A percentile compares a stretch with the other conserved stretches of the same genome.
Conservation (phyloP, 2,888 invertebrate species). For the Perdita meconis region DNA sequence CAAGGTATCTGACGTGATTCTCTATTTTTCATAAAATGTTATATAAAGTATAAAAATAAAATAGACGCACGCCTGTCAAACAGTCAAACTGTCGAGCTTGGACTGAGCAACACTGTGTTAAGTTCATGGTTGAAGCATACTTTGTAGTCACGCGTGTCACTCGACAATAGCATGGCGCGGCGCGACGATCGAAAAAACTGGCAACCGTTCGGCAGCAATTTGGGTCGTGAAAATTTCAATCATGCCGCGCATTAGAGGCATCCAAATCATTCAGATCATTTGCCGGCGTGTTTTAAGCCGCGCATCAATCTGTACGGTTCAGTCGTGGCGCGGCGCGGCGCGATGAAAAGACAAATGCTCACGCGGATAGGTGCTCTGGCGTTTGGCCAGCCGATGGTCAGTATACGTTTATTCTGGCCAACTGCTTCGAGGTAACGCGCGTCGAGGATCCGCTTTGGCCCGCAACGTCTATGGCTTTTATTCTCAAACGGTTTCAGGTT, state of each 20-base stretch:
- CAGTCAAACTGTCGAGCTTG: too few species aligned
- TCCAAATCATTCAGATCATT: conserved; percentile 73
- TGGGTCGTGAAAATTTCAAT: conserved; percentile 66
- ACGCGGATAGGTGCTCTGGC: conserved; percentile 77
- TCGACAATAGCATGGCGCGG: too few species aligned
- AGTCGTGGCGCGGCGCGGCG: conserved; percentile 71
- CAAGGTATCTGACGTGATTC: too few species aligned
- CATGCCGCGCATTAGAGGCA: conserved; percentile 62
- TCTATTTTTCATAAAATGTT: too few species aligned
- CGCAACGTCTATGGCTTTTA: conserved; percentile 48
- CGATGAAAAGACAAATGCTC: conserved; percentile 79
- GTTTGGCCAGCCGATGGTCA: conserved; percentile 65
- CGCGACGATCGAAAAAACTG: conserved; percentile 50
- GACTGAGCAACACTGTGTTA: too few species aligned
- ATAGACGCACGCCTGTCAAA: too few species aligned
- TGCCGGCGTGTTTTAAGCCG: conserved; percentile 73
- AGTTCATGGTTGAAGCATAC: conserved; percentile 12
- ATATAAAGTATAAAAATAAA: too few species aligned
- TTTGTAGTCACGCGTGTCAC: conserved; percentile 41
- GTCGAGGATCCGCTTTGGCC: conserved; percentile 48
- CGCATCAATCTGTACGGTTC: conserved; percentile 77
- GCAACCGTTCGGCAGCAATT: conserved; percentile 60
- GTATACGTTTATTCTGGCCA: conserved; percentile 68
- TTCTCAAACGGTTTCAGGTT: conserved; percentile 40
- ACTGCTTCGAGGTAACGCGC: conserved; percentile 55